These are phyloP conservation scores for Euglossa dilemma DNA, from an alignment of 1,140 invertebrate genomes.

Conservation along the genomic window DNA sequence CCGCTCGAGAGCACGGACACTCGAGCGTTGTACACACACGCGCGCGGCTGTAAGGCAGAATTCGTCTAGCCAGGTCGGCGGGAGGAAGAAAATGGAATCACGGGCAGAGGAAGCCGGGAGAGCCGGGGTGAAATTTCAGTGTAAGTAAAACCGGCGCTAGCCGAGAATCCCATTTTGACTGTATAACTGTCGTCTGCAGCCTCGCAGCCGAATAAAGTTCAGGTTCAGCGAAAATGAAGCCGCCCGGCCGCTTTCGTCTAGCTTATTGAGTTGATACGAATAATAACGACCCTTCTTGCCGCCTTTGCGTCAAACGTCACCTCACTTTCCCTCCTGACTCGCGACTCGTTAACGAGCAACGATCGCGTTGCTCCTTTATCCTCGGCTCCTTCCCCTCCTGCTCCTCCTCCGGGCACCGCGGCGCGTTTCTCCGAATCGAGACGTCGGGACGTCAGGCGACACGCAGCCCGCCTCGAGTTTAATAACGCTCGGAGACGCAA, in stretches of 20 bases:
- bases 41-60: neutral
- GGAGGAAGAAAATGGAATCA: constrained; percentile 44
- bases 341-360: neutral
- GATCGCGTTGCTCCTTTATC: neutral
- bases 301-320: neutral
- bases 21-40: neutral
- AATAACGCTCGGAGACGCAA: neutral
- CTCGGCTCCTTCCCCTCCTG: neutral
- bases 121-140: constrained; percentile 14
- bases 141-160: constrained; percentile 10
- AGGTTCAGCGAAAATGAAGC: constrained; percentile 8
- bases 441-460: neutral
- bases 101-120: neutral
- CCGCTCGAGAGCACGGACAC: neutral
- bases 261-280: constrained; percentile 6
- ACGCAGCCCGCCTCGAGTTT: constrained; percentile 2
- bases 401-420: neutral
- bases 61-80: neutral
- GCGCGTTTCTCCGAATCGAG: neutral
- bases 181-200: constrained; percentile 40
- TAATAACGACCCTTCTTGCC: neutral
- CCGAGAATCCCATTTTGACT: constrained; percentile 27
- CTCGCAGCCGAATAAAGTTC: constrained; percentile 26
- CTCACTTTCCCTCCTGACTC: neutral
- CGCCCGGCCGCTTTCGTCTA: neutral